Evolutionary conservation across 2,888 invertebrate genomes (phyloP), one percentile per base, ranked within the genome.

Genomic region (Ochropleura leucogaster): DNA sequence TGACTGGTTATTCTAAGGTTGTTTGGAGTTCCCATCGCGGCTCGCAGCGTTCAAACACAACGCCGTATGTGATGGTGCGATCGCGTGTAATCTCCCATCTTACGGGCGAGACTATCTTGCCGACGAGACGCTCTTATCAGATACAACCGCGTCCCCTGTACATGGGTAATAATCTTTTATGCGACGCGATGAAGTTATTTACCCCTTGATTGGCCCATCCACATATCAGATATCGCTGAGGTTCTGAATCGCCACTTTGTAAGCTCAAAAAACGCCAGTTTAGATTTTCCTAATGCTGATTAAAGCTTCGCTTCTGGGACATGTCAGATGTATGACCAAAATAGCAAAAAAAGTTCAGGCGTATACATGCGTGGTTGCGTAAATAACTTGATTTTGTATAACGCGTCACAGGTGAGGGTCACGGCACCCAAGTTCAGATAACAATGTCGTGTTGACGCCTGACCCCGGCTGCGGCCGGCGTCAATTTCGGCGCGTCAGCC

Each of bases 1-100:
- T 92, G 92, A 89, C 88, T 86, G 88, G 89, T 89, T 88, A 86
- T 89, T 91, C 86, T 87, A 87, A 86, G 85, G 88, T 89, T 94
- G 93, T 93, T 94, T 93, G 90, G 90, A 85, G 93, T 93, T 93
- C 92, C 92, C 92, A 92, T 87, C 87, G 90, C 83, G 75, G 87
- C 87, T 78, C 79, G 82, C 77, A 79, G 80, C 88, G 88, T 89
- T 89, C 89, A 91, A 90, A 91, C 91, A 85, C 70, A 85, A 84
- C 84, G 85, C 86, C 80, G 80, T 85, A 80, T 88, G 85, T 86
- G 89, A 87, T 88, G 79, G 80, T 86, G 83, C 85, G 89, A 92
- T 91, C 90, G 88, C 82, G 71, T 83, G 89, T 88, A 88, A 87
- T 87, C 87, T 82, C 59, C 72, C 76, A 85, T 87, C 87, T 83